Conservation (phyloP, 2,113 vertebrate species). For the Pimephales promelas region DNA sequence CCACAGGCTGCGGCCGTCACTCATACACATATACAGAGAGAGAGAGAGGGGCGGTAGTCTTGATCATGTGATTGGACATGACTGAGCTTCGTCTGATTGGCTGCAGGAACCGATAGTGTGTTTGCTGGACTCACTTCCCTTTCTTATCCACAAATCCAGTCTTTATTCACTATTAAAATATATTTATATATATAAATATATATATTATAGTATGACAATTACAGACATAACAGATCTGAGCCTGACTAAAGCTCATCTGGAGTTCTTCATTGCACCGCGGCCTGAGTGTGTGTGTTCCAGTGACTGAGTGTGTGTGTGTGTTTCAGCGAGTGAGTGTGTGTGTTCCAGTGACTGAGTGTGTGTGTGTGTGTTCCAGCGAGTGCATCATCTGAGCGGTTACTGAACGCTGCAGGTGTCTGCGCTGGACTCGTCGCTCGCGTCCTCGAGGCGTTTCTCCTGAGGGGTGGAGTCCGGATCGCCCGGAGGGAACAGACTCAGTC, state of each 20-base stretch:
- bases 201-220: background rate
- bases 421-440: conserved; percentile 44
- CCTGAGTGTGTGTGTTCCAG: no score
- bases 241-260: background rate
- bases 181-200: conserved; percentile 12
- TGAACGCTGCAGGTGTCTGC: conserved; percentile 76
- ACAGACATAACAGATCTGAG: background rate
- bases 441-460: conserved; percentile 12
- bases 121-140: background rate
- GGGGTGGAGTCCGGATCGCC: background rate
- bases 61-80: background rate
- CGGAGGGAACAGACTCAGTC: conserved; percentile 69
- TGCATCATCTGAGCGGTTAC: conserved; percentile 62
- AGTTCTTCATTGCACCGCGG: background rate
- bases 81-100: background rate
- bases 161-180: background rate
- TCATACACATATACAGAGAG: no score
- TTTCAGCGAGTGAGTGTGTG: no score
- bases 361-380: no score
- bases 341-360: no score
- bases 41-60: background rate
- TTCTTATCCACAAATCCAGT: background rate
- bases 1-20: no score
- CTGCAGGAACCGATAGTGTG: background rate
- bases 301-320: no score